These are phyloP conservation scores for Megalonaias nervosa DNA, from an alignment of 1,140 invertebrate species.

Conservation along the genomic window DNA sequence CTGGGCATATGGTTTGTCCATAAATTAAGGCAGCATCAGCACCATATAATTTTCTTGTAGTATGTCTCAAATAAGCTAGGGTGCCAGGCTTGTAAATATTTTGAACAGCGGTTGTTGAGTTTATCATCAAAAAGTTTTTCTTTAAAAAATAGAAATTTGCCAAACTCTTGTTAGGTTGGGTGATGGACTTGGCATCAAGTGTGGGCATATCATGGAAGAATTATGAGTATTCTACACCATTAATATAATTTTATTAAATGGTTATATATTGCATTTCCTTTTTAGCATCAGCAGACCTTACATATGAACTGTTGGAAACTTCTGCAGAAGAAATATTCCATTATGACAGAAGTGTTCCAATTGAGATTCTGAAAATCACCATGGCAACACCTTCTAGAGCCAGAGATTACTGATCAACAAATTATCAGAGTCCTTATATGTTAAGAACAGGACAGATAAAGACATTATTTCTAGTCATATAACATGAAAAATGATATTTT, in stretches of 20 bases:
- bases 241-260: neutral
- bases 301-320: constrained; percentile 52
- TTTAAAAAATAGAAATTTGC: neutral
- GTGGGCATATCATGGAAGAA: neutral
- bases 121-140: neutral
- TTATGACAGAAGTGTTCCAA: constrained; percentile 63
- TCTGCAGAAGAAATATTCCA: constrained; percentile 53
- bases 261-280: constrained; percentile 19
- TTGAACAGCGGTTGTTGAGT: neutral
- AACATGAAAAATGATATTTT: too few species aligned
- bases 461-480: too few species aligned
- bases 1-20: too few species aligned
- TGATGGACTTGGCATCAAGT: neutral
- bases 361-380: constrained; percentile 59
- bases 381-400: neutral
- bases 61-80: too few species aligned
- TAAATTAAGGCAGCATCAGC: too few species aligned
- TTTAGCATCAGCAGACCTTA: constrained; percentile 53
- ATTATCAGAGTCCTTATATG: too few species aligned
- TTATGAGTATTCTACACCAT: neutral
- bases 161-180: neutral
- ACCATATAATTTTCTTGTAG: too few species aligned
- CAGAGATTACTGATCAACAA: neutral
- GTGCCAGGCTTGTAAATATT: neutral
- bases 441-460: too few species aligned